Evolutionary conservation across 1,140 invertebrate species (phyloP).

Genomic region (Drosophila mauritiana): DNA sequence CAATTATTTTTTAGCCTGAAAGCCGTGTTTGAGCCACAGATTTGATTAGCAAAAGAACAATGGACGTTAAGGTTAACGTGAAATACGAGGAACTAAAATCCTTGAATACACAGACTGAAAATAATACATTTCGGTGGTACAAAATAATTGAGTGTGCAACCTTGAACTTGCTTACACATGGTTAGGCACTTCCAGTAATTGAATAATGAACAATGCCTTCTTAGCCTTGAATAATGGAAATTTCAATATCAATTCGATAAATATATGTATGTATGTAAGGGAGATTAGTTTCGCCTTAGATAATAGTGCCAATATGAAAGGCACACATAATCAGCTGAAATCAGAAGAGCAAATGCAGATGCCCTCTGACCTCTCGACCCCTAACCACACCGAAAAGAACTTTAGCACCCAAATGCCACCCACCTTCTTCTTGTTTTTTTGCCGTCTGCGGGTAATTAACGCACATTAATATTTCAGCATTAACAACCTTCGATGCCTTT

Average conservation of each 20-base stretch:
- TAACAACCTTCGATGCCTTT: constrained; percentile 73
- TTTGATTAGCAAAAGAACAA: too few relatives aligned
- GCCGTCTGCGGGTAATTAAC: constrained; percentile 58
- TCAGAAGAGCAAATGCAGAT: constrained; percentile 2
- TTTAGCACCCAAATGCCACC: constrained; percentile 10
- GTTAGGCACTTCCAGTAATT: background rate
- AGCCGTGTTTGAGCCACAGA: too few relatives aligned
- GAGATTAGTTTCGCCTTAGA: too few relatives aligned
- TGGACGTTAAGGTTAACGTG: too few relatives aligned
- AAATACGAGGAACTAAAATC: too few relatives aligned
- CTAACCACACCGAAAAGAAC: background rate
- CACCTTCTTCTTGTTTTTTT: background rate
- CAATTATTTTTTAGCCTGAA: too few relatives aligned
- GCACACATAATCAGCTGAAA: background rate
- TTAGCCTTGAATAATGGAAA: background rate
- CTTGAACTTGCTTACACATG: background rate
- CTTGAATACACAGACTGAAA: too few relatives aligned
- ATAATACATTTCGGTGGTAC: too few relatives aligned
- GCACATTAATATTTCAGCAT: constrained; percentile 82
- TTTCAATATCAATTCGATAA: too few relatives aligned
- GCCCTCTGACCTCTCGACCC: background rate
- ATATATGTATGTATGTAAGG: too few relatives aligned
- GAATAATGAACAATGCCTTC: background rate
- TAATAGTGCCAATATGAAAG: background rate
- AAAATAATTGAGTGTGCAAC: background rate